Base-by-base conservation (phyloP, 2,888 invertebrate species). In the Zelleria hepariella region DNA sequence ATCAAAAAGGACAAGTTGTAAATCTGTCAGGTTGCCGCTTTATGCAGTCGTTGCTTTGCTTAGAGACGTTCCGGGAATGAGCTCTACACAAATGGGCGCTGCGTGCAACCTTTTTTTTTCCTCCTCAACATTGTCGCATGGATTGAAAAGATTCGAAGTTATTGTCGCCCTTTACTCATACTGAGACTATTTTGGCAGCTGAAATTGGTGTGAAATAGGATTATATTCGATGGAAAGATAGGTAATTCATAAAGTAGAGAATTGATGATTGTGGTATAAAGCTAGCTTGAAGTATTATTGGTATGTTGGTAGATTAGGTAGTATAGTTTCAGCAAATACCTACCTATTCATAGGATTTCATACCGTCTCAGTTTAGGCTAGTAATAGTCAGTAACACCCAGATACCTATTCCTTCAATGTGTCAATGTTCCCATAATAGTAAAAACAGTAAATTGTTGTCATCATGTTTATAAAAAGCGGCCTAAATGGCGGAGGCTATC, bases 181-280 rank as follows among this genome's bases (percentile, higher is more conserved):
- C 21, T 56, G 20, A 58, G 62, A 64, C 67, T 70, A 68, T 70
- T 71, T 71, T 68, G 69, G 67, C 68, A 68, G 63, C 64, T 68
- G 64, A 67, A 75, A 72, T 74, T 68, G 70, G 64, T 69, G 69
- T 69, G 62, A 71, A 75, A 75, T 71, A 57, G 66, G 71, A 72
- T 73, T 71, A 69, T 62, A 42, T 42, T 42, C 15, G 4, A 53
- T 23, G 25, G 0, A 26, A 42, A 42, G 15, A 42, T 42, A 15
- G 32, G 10, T 42, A 42, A 32, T 32, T 32, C 8, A 10, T 10
- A 32, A 32, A 32, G 32, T 10, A 2, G 32, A n/a, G n/a, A n/a
- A n/a, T n/a, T n/a, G n/a, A n/a, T n/a, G n/a, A n/a, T n/a, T n/a
- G n/a, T n/a, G n/a, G n/a, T n/a, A n/a, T n/a, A n/a, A n/a, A n/a